These are phyloP conservation scores for Girardia tigrina DNA, from an alignment of 2,888 invertebrate genomes.

Conservation along the genomic window DNA sequence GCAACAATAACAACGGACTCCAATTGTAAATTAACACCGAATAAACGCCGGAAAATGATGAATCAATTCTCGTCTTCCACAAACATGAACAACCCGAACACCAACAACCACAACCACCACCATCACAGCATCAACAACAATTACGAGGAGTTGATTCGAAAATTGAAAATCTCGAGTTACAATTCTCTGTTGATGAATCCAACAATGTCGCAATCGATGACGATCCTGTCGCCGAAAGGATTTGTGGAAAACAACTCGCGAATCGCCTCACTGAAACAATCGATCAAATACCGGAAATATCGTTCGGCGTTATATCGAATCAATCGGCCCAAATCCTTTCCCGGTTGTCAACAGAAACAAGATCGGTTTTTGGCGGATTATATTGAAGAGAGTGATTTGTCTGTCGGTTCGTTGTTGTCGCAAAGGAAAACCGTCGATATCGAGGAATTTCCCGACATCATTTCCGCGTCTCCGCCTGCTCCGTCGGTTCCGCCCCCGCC, in stretches of 20 bases:
- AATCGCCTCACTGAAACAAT: neutral
- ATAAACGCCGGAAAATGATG: neutral
- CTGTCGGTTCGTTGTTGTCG: neutral
- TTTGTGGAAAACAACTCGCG: neutral
- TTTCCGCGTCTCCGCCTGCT: neutral
- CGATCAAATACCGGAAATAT: neutral
- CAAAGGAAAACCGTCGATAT: neutral
- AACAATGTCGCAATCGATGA: neutral
- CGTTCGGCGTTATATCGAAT: neutral
- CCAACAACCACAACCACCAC: no score
- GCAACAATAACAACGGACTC: no score
- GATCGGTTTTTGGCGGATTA: neutral
- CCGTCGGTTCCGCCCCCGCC: no score
- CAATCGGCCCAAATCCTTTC: neutral
- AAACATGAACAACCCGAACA: no score
- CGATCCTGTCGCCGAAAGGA: slow-evolving; percentile 3
- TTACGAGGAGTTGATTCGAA: neutral
- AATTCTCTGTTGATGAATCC: neutral
- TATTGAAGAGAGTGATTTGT: neutral
- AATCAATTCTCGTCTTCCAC: neutral
- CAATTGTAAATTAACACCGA: neutral
- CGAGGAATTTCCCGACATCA: neutral
- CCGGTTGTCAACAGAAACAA: neutral
- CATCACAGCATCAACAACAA: no score
- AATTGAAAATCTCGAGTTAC: slow-evolving; percentile 1